Percentiles rank a stretch among this genome's conserved stretches.
phyloP scores from a whole-genome alignment of 1,140 invertebrate genomes.

The Neodiprion pinetum region DNA sequence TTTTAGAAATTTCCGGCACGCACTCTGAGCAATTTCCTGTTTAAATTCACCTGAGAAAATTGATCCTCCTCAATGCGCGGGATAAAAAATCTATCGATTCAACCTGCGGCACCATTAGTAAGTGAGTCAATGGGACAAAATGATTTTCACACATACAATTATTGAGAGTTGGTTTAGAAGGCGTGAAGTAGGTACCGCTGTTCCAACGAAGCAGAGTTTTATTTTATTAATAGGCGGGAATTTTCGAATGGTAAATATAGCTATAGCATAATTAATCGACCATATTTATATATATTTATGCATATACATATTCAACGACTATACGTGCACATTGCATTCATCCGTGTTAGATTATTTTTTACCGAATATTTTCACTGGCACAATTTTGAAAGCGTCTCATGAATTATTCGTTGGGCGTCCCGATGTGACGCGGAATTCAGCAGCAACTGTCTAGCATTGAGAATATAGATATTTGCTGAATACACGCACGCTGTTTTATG shows the following conservation, averaged over 20 bases:
- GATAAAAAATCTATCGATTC: not conserved
- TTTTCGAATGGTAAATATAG: not conserved
- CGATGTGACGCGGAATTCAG: too few relatives aligned
- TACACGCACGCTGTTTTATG: too few relatives aligned
- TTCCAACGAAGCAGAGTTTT: not conserved
- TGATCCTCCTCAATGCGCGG: not conserved
- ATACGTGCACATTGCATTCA: too few relatives aligned
- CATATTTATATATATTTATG: too few relatives aligned
- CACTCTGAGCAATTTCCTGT: not conserved
- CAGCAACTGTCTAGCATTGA: too few relatives aligned
- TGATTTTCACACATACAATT: not conserved
- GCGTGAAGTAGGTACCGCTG: not conserved
- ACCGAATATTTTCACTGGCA: not conserved
- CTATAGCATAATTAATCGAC: not conserved
- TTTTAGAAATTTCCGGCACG: too few relatives aligned
- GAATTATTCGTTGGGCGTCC: not conserved
- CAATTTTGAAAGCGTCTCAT: not conserved
- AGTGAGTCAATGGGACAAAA: constrained; percentile 2
- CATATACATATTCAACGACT: too few relatives aligned
- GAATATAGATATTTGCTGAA: too few relatives aligned
- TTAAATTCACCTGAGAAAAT: not conserved
- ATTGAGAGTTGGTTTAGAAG: too few relatives aligned
- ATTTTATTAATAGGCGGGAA: not conserved
- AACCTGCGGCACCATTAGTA: not conserved
- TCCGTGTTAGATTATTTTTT: not conserved